Evolutionary conservation across 2,113 vertebrate species (phyloP).

Genomic region (Oryzias curvinotus): DNA sequence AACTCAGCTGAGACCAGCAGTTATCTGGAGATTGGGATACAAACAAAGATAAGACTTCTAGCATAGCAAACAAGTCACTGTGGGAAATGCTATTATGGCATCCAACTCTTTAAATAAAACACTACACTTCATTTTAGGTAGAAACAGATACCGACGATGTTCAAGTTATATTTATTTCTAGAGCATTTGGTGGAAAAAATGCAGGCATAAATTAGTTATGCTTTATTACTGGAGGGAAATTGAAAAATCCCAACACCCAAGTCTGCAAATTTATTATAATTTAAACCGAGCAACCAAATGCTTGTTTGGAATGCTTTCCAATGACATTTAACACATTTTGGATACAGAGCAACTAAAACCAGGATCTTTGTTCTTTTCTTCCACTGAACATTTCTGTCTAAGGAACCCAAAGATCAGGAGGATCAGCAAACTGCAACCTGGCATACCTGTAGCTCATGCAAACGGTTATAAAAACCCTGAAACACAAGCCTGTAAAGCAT

Average conservation of each 20-base stretch:
- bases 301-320: too few relatives aligned
- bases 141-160: too few relatives aligned
- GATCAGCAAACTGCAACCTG: background rate
- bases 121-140: background rate
- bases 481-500: slow-evolving; percentile 66
- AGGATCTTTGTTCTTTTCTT: background rate
- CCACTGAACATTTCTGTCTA: background rate
- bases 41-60: slow-evolving; percentile 5
- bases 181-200: background rate
- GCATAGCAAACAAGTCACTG: background rate
- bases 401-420: background rate
- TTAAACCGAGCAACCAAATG: too few relatives aligned
- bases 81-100: background rate
- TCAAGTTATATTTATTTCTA: background rate
- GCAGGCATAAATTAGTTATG: background rate
- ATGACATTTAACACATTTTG: background rate
- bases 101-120: background rate
- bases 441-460: slow-evolving; percentile 77
- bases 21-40: slow-evolving; percentile 20
- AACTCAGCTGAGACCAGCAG: background rate
- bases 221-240: too few relatives aligned
- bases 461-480: slow-evolving; percentile 63
- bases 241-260: too few relatives aligned
- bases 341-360: background rate
- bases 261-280: too few relatives aligned